A percentile compares a stretch with the other conserved stretches of the same genome.
Evolutionary conservation across 2,113 vertebrate genomes (phyloP).

Genomic region (Empidonax traillii): DNA sequence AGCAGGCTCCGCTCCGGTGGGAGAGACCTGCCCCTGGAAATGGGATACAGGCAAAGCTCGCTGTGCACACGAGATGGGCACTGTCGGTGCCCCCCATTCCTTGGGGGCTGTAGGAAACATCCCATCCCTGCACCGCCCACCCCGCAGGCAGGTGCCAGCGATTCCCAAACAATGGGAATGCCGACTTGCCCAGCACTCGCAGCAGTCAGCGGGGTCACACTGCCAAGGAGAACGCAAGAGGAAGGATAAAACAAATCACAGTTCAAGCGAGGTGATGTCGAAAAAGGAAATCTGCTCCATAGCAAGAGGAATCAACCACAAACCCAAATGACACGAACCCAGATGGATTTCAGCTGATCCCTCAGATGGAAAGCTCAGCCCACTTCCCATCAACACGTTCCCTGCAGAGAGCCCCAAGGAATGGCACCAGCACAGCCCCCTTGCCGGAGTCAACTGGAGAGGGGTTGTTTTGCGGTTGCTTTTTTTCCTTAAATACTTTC

Average conservation of each 20-base stretch:
- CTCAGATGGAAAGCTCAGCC: not conserved
- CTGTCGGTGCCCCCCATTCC: rapidly evolving
- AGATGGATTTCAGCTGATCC: slow-evolving; percentile 8
- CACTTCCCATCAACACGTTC: not conserved
- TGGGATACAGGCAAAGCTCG: rapidly evolving
- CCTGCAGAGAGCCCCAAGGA: not conserved
- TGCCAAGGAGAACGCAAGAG: not conserved
- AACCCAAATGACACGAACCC: not conserved
- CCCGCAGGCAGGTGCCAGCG: not conserved
- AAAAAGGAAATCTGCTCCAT: not conserved
- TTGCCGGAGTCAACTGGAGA: not conserved
- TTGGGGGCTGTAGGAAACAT: not conserved
- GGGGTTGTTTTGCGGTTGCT: not conserved
- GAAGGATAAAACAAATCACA: not conserved
- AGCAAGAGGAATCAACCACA: not conserved
- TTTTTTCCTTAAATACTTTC: not conserved
- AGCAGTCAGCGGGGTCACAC: not conserved
- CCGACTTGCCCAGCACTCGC: not conserved
- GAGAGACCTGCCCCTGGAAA: not conserved
- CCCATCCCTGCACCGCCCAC: not conserved
- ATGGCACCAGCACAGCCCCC: not conserved
- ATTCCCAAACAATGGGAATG: not conserved
- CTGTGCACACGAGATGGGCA: rapidly evolving
- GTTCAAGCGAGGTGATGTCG: not conserved
- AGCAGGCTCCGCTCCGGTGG: not conserved